Base-by-base conservation (phyloP, 2,888 invertebrate species). In the Zygothrica quintamaculata region DNA sequence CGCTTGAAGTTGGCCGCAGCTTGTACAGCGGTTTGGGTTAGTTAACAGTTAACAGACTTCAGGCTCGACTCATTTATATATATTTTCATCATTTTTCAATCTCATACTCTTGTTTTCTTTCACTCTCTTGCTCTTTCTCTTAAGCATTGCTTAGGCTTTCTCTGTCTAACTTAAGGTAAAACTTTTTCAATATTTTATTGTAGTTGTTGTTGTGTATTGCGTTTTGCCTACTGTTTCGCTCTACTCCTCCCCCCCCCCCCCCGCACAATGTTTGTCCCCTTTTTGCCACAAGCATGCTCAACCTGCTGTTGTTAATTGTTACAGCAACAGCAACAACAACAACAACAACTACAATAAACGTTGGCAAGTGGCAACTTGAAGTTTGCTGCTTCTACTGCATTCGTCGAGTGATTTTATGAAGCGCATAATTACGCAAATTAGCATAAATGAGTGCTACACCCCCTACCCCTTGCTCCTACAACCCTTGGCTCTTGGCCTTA, bases 381-480 rank as follows among this genome's bases (percentile, higher is more conserved):
- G 55, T 71, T 69, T 67, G 18, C 18, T 22, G 18, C 18, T 22
- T 22, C 18, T 33, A 61, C 65, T 77, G 82, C 78, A 78, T 75
- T 78, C 60, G 70, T 61, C 66, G 57, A 82, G 85, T 77, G 76
- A 84, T 78, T 82, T 84, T 73, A 81, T 79, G 85, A 67, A 87
- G 84, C 84, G 77, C 77, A 84, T 87, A 84, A 84, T 84, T 84
- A 84, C 74, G 87, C 75, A 87, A 84, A 84, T 84, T 84, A 87
- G 75, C 85, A 87, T 84, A 84, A 84, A 87, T 81, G 66, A 84
- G 85, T 79, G 25, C n/a, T n/a, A 66, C 40, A 3, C 18, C 22
- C 29, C 47, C 42, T 34, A 37, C 50, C 12, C 43, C 42, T 34
- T 16, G 8, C 16, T 25, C 36, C 2, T 22, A 22, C 18, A n/a